These are phyloP conservation scores for Drosophila eugracilis DNA, from an alignment of 1,140 invertebrate species.

Conservation along the genomic window DNA sequence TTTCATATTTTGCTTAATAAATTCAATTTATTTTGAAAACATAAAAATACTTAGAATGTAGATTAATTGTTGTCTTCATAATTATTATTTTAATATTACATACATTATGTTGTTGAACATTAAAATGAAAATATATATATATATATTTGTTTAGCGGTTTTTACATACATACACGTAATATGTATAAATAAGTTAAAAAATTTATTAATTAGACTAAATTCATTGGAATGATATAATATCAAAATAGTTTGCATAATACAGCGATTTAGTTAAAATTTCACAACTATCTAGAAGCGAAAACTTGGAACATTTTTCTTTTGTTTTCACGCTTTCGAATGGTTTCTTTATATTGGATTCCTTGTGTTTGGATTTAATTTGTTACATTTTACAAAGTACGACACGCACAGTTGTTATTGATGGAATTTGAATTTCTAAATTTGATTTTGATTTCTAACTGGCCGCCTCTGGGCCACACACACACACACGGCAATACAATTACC, in stretches of 20 bases:
- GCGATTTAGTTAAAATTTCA: slow-evolving; percentile 76
- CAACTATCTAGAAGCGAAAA: slow-evolving; percentile 81
- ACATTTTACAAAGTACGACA: slow-evolving; percentile 72
- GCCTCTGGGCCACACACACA: slow-evolving; percentile 6
- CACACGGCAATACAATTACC: slow-evolving; percentile 18
- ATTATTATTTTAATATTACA: slow-evolving; percentile 40
- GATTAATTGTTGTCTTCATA: slow-evolving; percentile 50
- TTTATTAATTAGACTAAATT: slow-evolving; percentile 83
- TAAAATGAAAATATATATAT: slow-evolving; percentile 78
- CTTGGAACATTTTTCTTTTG: slow-evolving; percentile 53
- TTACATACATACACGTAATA: slow-evolving; percentile 77
- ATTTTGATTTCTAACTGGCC: slow-evolving; percentile 25
- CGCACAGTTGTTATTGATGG: slow-evolving; percentile 51
- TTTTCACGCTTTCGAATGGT: slow-evolving; percentile 13
- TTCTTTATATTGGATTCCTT: slow-evolving; percentile 16
- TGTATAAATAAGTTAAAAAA: slow-evolving; percentile 83
- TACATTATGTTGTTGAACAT: slow-evolving; percentile 66
- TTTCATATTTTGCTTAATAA: slow-evolving; percentile 66
- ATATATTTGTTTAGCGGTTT: slow-evolving; percentile 61
- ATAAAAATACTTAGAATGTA: slow-evolving; percentile 78
- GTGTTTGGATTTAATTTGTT: slow-evolving; percentile 30
- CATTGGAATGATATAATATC: slow-evolving; percentile 84
- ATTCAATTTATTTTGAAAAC: slow-evolving; percentile 82
- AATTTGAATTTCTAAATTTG: slow-evolving; percentile 37
- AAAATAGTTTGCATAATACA: slow-evolving; percentile 81